Base-by-base conservation (phyloP, 2,888 invertebrate species). In the Ellobium chinense region DNA sequence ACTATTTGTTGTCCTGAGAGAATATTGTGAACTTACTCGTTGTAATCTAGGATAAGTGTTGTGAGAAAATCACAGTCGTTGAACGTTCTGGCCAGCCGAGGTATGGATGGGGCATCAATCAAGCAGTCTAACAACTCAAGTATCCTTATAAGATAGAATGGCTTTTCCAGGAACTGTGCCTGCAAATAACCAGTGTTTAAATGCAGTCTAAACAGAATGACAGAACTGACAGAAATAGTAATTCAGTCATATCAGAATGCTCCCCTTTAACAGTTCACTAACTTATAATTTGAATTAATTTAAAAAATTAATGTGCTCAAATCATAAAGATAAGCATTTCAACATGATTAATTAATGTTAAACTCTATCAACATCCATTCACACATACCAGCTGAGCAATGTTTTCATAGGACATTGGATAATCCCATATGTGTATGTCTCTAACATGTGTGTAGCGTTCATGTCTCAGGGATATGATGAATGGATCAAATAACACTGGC, bases 91-190 rank as follows among this genome's bases (percentile, higher is more conserved):
- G 90, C 82, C 27, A 93, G 83, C 77, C 91, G 84, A 56, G 85
- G 79, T 7, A 91, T 72, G 27, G 88, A 82, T 68, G 87, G 80
- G 9, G 90, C 83, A 69, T 90, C 89, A 21, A 92, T 60, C 31
- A 92, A 82, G 82, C 92, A 92, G 82, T 93, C 92, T 83, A 90
- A 86, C 34, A 92, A 78, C 73, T 92, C 92, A 7, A 93, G 68
- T 66, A 87, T 83, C 68, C 87, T 81, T 18, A 92, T 80, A 21
- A 88, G 88, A 82, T 91, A 92, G 63, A 88, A 87, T 18, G 87
- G 87, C 78, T 90, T 91, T 84, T 91, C 91, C 46, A 93, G 62
- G 72, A 92, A 84, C 29, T 89, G 74, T 7, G 89, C 89, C 93
- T 93, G 86, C n/a, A n/a, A n/a, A n/a, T n/a, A 9, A 87, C 87